phyloP scores from a whole-genome alignment of 2,797 vertebrate genomes.

The Hirundo rustica region DNA sequence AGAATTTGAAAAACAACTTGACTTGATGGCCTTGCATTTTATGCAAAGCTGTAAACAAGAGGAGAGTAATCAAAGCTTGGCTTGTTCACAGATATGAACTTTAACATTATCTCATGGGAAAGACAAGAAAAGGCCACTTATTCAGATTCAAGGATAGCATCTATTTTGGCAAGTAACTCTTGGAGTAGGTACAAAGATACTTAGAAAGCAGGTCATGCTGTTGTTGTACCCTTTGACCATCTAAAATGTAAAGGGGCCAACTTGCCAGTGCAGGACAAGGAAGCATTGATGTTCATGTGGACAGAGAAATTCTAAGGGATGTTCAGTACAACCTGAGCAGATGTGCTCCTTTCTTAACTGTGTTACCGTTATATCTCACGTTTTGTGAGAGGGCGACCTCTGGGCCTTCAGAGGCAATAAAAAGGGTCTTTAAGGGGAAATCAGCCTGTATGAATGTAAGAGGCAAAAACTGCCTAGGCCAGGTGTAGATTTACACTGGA shows the following conservation, averaged over 20 bases:
- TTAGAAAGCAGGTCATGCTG: not conserved
- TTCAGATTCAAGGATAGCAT: not conserved
- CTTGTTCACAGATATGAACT: not conserved
- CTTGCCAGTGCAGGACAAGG: not conserved
- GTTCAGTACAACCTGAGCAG: not conserved
- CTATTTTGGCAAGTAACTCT: not conserved
- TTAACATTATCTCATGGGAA: not conserved
- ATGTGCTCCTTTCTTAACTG: not conserved
- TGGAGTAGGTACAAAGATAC: not conserved
- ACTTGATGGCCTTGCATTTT: not conserved
- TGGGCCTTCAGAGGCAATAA: not conserved
- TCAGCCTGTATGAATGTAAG: not conserved
- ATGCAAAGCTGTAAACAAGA: not conserved
- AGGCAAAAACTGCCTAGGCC: not conserved
- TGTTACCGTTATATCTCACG: not conserved
- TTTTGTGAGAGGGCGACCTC: not conserved
- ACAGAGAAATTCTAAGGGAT: not conserved
- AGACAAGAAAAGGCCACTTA: not conserved
- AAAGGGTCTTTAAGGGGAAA: not conserved
- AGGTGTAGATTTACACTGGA: not conserved
- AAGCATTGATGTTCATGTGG: not conserved
- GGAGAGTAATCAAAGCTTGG: not conserved
- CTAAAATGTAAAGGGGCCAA: not conserved
- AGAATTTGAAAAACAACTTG: conserved; percentile 5
- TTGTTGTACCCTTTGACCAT: not conserved